These are phyloP conservation scores for Adineta ricciae DNA, from an alignment of 2,888 invertebrate genomes.

Conservation along the genomic window DNA sequence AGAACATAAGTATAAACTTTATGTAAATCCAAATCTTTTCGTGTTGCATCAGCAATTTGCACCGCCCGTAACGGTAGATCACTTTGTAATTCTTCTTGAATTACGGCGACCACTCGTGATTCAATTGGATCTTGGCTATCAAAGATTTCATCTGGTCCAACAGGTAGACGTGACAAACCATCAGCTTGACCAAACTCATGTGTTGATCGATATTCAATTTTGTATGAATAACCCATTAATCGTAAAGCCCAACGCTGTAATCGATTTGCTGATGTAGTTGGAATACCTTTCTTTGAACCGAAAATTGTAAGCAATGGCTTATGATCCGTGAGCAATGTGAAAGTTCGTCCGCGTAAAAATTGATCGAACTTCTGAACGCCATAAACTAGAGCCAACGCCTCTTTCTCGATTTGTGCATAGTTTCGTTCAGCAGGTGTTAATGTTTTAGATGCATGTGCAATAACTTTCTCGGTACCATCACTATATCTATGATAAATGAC, in stretches of 20 bases:
- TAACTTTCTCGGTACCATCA: constrained; percentile 33
- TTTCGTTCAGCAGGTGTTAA: constrained; percentile 45
- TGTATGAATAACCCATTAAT: constrained; percentile 43
- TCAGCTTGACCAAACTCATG: constrained; percentile 42
- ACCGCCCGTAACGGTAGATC: neutral
- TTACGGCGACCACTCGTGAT: neutral
- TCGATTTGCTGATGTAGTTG: constrained; percentile 39
- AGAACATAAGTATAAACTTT: neutral
- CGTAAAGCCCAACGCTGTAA: constrained; percentile 40
- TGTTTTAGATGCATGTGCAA: constrained; percentile 47
- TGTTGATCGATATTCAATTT: constrained; percentile 40
- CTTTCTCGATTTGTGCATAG: constrained; percentile 46
- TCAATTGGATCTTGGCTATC: neutral
- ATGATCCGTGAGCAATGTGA: constrained; percentile 48
- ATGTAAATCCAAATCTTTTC: neutral
- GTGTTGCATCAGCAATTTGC: neutral
- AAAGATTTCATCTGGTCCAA: neutral
- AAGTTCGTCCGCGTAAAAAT: constrained; percentile 48
- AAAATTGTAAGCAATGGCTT: constrained; percentile 48
- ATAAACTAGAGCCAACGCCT: constrained; percentile 46
- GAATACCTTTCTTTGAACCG: constrained; percentile 38
- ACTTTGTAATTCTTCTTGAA: neutral
- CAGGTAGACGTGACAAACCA: constrained; percentile 40
- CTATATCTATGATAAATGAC: constrained; percentile 40
- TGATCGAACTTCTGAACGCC: constrained; percentile 47